Evolutionary conservation across 37 sponge, comb jelly and placozoan species (phyloP).

Genomic region (Mnemiopsis leidyi): DNA sequence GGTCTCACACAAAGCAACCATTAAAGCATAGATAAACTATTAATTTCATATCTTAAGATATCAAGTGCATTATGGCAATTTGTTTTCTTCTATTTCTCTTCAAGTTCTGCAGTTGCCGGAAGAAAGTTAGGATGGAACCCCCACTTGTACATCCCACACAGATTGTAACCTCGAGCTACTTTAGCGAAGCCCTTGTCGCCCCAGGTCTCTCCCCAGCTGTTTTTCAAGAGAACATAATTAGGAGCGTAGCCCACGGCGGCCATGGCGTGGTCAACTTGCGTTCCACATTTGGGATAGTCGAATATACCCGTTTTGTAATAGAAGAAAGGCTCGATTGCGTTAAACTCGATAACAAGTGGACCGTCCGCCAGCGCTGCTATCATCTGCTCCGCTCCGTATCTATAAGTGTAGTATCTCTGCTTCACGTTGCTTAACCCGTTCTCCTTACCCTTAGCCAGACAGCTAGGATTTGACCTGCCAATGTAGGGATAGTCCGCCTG

Average conservation of each 20-base stretch:
- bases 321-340: slow-evolving; percentile 3
- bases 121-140: not conserved
- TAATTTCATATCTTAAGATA: no score
- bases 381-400: slow-evolving; percentile 20
- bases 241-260: not conserved
- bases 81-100: not conserved
- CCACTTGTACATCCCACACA: not conserved
- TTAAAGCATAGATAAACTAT: no score
- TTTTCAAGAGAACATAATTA: not conserved
- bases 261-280: not conserved
- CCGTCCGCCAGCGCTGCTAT: slow-evolving; percentile 8
- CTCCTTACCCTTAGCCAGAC: not conserved
- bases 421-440: not conserved
- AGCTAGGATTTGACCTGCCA: not conserved
- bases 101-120: not conserved
- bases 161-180: not conserved
- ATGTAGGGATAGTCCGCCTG: not conserved
- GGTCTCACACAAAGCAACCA: no score
- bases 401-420: not conserved
- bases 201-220: not conserved
- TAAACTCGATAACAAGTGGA: not conserved
- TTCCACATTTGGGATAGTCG: not conserved
- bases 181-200: not conserved
- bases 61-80: no score
- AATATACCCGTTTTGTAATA: not conserved